Base-by-base conservation (phyloP, 2,888 invertebrate species). In the Brenthis hecate region DNA sequence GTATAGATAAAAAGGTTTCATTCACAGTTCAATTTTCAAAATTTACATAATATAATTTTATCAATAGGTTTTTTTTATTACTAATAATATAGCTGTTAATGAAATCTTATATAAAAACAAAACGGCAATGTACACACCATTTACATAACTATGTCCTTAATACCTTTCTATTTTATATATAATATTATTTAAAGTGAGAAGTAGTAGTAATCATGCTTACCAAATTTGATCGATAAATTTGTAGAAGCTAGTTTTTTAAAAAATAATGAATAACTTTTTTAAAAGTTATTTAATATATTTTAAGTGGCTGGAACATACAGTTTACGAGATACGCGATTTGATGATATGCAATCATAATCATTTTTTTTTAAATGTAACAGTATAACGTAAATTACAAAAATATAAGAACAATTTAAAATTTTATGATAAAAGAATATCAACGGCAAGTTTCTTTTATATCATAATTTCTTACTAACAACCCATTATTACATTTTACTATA, bases 251-350 rank as follows among this genome's bases (percentile, higher is more conserved):
- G 13, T 19, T 53, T 23, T 28, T 28, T 58, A 43, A 13, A 54
- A 19, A 62, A 32, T 14, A 13, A 54, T 53, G 36, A 66, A 60
- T 28, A 61, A 60, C 61, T 23, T 54, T 62, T 32, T 54, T 43
- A 36, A 28, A 62, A 56, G 61, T 67, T 67, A 50, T 55, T 51
- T 62, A 19, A 19, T 19, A 51, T 67, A 62, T 56, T 53, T 6
- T 56, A 56, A 61, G 61, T 51, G 56, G 65, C 61, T 65, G 55
- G 19, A 50, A 65, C 65, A 48, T 66, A 69, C 55, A 55, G 66
- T 63, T 70, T 70, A 70, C 70, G 70, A 70, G 70, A 66, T 69
- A 65, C 28, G 2, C 28, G 6, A 13, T 48, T 48, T 50, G 2
- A 48, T 28, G 4, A 13, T 62, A 32, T 36, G 32, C 13, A 11